Base-by-base conservation (phyloP, 1,140 invertebrate genomes). In the Lepidotrigona ventralis region DNA sequence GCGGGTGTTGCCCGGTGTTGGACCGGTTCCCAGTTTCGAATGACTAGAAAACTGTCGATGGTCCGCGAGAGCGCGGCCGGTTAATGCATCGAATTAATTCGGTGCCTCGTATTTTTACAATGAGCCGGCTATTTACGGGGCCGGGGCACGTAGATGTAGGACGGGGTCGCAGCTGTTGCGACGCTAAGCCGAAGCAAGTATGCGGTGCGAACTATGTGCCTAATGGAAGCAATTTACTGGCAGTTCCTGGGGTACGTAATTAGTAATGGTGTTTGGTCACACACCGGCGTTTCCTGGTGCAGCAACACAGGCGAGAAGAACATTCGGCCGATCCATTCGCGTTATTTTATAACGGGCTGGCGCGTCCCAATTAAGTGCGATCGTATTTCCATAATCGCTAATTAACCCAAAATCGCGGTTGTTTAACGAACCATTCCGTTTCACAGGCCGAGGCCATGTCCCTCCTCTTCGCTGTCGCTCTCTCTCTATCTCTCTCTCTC, bases 211-310 rank as follows among this genome's bases (percentile, higher is more conserved):
- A 73, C 69, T 79, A 73, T 79, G 82, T 26, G 72, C 51, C 82
- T 83, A 83, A 83, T 83, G 76, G 69, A 46, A 58, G 77, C 82
- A 79, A 83, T 83, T 83, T 83, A 83, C 77, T 72, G 76, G 68
- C 70, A 79, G 60, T 68, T 83, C 21, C 77, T 23, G 68, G 63
- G 26, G 14, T 15, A 33, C 68, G 81, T 83, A 83, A 83, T 83
- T 83, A 83, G 82, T 79, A 79, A 83, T 79, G 82, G 82, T 83
- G 81, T 83, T 83, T 83, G 81, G 81, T 72, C 77, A 83, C 82
- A 79, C 77, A 8, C 39, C 39, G 6, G 68, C 81, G 81, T 58
- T 79, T 79, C 77, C 82, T 68, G 70, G 69, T 70, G 68, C 82
- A n/a, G 69, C 39, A 3, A 3, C 33, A 33, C 26, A 6, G 26